Evolutionary conservation across 2,888 invertebrate species (phyloP).

Genomic region (Pollenia griseotomentosa): DNA sequence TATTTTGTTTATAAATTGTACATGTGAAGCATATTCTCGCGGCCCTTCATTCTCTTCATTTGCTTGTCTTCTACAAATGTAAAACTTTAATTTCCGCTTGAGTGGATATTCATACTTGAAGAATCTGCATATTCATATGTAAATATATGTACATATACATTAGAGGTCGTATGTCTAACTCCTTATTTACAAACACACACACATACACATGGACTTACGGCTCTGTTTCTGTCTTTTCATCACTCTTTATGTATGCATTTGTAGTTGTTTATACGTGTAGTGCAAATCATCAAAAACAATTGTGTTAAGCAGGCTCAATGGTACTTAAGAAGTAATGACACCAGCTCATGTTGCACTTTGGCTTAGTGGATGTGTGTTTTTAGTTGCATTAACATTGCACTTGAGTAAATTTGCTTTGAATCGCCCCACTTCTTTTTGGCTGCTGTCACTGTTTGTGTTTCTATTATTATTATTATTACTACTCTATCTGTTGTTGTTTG

Average conservation of each 20-base stretch:
- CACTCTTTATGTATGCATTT: not conserved
- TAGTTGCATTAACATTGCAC: constrained; percentile 69
- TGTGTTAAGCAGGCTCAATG: constrained; percentile 74
- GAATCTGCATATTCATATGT: constrained; percentile 34
- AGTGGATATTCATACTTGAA: constrained; percentile 57
- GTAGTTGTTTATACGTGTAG: constrained; percentile 22
- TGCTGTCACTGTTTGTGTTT: constrained; percentile 26
- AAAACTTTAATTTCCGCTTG: constrained; percentile 62
- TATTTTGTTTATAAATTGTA: constrained; percentile 24
- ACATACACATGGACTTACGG: not conserved
- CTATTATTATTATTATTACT: not conserved
- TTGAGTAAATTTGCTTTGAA: constrained; percentile 70
- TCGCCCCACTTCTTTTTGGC: constrained; percentile 65
- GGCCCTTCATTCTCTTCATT: constrained; percentile 39
- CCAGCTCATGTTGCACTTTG: constrained; percentile 72
- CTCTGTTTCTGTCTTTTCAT: not conserved
- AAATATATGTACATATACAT: not conserved
- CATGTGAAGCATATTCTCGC: constrained; percentile 46
- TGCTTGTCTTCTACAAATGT: constrained; percentile 35
- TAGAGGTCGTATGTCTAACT: not conserved
- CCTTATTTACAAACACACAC: not conserved
- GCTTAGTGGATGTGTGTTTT: constrained; percentile 37
- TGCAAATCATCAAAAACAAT: constrained; percentile 74
- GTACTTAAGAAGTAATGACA: constrained; percentile 74
- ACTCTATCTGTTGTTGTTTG: not conserved